These are phyloP conservation scores for Aricia agestis DNA, from an alignment of 1,140 invertebrate species.

Conservation along the genomic window DNA sequence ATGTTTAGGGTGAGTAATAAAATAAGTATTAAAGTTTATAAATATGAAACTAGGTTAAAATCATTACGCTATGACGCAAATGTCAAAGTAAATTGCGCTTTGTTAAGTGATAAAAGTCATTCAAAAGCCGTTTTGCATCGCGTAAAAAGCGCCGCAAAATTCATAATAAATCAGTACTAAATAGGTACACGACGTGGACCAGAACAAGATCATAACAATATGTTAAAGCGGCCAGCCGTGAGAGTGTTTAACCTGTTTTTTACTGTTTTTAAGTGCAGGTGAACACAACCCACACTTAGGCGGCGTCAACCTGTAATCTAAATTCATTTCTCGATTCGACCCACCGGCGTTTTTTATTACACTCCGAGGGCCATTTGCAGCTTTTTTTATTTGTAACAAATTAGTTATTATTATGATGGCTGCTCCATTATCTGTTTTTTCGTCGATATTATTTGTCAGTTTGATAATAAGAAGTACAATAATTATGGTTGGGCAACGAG, in stretches of 20 bases:
- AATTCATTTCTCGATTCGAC: constrained; percentile 74
- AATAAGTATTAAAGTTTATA: background rate
- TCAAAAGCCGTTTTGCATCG: background rate
- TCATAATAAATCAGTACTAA: background rate
- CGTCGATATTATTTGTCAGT: constrained; percentile 24
- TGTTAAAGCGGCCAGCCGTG: constrained; percentile 23
- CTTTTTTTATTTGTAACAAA: constrained; percentile 73
- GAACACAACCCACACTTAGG: constrained; percentile 69
- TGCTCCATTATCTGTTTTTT: constrained; percentile 54
- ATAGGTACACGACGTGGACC: background rate
- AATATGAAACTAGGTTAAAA: background rate
- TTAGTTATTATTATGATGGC: constrained; percentile 67
- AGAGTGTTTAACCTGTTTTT: constrained; percentile 45
- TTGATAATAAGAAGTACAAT: constrained; percentile 22
- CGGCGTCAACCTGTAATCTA: constrained; percentile 74
- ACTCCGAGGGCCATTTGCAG: constrained; percentile 65
- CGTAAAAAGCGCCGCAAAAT: background rate
- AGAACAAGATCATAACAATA: background rate
- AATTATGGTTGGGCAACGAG: constrained; percentile 18
- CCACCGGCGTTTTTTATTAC: constrained; percentile 71
- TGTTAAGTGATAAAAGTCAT: background rate
- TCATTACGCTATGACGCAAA: too few species aligned
- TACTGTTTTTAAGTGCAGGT: constrained; percentile 61
- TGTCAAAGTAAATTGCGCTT: too few species aligned
- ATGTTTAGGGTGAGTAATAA: background rate